These are phyloP conservation scores for Diadumene lineata DNA, from an alignment of 92 coral and sea anemone genomes.

Conservation along the genomic window DNA sequence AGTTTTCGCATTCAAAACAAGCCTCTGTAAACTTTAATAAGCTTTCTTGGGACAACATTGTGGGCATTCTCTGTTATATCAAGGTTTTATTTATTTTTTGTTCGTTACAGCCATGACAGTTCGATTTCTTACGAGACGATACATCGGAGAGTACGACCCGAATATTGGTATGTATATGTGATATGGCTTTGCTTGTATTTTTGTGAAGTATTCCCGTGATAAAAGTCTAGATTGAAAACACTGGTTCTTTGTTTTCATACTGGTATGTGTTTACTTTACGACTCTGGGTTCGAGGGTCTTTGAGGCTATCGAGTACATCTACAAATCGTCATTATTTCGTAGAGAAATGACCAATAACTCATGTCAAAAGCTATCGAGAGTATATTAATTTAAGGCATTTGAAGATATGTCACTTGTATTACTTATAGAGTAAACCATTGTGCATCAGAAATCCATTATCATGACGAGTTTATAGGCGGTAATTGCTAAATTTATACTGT, in stretches of 20 bases:
- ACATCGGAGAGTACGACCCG: conserved; percentile 91
- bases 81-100: not conserved
- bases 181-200: conserved; percentile 1
- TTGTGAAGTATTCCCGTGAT: too few species aligned
- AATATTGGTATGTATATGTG: conserved; percentile 58
- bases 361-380: too few species aligned
- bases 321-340: too few species aligned
- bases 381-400: too few species aligned
- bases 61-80: too few species aligned
- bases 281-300: not conserved
- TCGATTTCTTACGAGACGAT: conserved; percentile 81
- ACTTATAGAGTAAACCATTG: too few species aligned
- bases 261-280: not conserved
- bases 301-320: not conserved
- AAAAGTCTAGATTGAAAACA: not conserved
- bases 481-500: too few species aligned
- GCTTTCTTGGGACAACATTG: too few species aligned
- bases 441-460: too few species aligned
- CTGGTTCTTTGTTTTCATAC: not conserved
- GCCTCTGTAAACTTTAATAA: not conserved
- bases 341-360: too few species aligned
- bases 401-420: too few species aligned
- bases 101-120: conserved; percentile 87
- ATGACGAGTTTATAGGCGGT: too few species aligned
- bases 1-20: conserved; percentile 10